Conservation (phyloP, 2,888 invertebrate species). For the Ceramica pisi region DNA sequence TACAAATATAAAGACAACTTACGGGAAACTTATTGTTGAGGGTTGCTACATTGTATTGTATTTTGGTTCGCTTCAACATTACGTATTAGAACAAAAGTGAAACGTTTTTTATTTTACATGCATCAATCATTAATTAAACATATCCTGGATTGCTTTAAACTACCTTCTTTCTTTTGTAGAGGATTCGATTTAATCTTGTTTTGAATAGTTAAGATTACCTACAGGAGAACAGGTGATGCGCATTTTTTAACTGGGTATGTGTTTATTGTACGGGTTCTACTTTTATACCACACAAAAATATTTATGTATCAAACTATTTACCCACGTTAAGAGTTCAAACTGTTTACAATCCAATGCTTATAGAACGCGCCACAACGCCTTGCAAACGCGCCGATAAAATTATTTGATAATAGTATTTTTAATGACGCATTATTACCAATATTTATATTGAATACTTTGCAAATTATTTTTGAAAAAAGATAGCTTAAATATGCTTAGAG, state of each 20-base stretch:
- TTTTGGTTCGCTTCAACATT: conserved; percentile 73
- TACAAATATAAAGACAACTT: conserved; percentile 79
- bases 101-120: conserved; percentile 41
- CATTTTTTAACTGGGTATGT: conserved; percentile 55
- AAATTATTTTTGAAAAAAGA: conserved; percentile 12
- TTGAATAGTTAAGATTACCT: conserved; percentile 32
- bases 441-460: conserved; percentile 17
- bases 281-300: conserved; percentile 66
- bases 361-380: conserved; percentile 58
- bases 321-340: conserved; percentile 52
- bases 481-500: conserved; percentile 2
- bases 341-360: conserved; percentile 66
- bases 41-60: conserved; percentile 74
- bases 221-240: conserved; percentile 51
- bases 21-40: conserved; percentile 83
- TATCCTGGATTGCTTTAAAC: conserved; percentile 52
- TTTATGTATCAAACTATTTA: conserved; percentile 57
- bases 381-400: conserved; percentile 56
- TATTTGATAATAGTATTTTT: conserved; percentile 60
- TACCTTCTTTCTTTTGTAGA: conserved; percentile 55
- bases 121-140: conserved; percentile 50
- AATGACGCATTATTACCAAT: conserved; percentile 42
- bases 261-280: conserved; percentile 67
- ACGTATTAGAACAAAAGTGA: conserved; percentile 60
- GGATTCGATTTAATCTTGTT: conserved; percentile 25